phyloP scores from a whole-genome alignment of 2,113 vertebrate genomes.

The Origma solitaria region DNA sequence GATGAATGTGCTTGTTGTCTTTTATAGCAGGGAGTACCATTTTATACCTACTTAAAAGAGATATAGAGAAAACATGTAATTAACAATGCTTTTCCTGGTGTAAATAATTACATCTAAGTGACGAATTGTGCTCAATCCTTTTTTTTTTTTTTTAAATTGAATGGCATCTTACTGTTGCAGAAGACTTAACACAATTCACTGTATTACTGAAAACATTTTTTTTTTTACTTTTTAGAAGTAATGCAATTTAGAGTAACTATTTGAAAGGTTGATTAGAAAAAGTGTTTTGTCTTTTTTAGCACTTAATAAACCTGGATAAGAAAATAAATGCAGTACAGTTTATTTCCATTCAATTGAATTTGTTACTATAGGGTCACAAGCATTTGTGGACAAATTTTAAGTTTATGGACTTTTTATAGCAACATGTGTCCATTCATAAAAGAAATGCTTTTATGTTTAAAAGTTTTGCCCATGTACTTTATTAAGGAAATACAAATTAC shows the following conservation, averaged over 20 bases:
- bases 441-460: neutral
- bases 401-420: neutral
- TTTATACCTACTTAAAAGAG: neutral
- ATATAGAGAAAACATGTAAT: neutral
- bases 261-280: neutral
- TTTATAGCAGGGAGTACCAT: neutral
- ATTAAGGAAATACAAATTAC: neutral
- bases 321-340: neutral
- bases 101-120: neutral
- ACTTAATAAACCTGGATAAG: neutral
- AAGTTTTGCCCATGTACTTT: neutral
- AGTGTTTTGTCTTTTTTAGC: neutral
- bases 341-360: neutral
- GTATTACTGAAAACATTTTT: neutral
- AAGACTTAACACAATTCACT: neutral
- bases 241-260: neutral
- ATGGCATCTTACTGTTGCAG: neutral
- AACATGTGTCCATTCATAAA: neutral
- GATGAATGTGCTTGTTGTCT: fast-evolving
- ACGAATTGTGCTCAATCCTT: neutral
- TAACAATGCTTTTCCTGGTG: neutral
- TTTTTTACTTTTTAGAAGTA: neutral
- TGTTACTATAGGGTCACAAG: neutral
- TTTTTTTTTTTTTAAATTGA: neutral
- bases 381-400: neutral